Conservation (phyloP, 2,113 vertebrate genomes). For the Xiphophorus couchianus region DNA sequence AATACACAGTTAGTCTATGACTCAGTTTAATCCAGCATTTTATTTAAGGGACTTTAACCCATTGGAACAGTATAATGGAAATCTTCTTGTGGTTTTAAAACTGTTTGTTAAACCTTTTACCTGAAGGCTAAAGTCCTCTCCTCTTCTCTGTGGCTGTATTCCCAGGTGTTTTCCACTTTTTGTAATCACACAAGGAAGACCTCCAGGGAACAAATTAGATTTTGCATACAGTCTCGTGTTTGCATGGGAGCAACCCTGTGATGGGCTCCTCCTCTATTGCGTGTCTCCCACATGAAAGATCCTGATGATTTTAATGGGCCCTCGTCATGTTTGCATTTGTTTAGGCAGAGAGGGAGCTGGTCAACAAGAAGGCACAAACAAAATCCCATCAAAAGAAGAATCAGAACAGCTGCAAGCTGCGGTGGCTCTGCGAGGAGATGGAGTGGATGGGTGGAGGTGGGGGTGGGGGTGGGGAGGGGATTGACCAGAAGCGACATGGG, state of each 20-base stretch:
- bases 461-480: conserved; percentile 56
- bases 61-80: too few relatives aligned
- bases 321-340: conserved; percentile 60
- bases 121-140: conserved; percentile 18
- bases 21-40: too few relatives aligned
- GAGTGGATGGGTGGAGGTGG: conserved; percentile 15
- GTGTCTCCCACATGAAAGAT: conserved; percentile 28
- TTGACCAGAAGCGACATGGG: conserved; percentile 76
- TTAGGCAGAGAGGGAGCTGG: conserved; percentile 48
- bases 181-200: conserved; percentile 30
- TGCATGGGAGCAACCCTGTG: conserved; percentile 41
- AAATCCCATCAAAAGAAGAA: conserved; percentile 59
- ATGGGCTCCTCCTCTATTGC: conserved; percentile 9
- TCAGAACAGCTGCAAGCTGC: conserved; percentile 75
- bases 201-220: conserved; percentile 26
- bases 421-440: conserved; percentile 39
- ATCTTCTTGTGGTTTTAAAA: too few relatives aligned
- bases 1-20: too few relatives aligned
- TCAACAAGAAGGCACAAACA: conserved; percentile 58
- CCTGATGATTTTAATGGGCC: conserved; percentile 43
- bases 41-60: too few relatives aligned
- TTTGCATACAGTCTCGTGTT: conserved; percentile 60
- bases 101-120: too few relatives aligned
- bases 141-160: conserved; percentile 19
- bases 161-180: conserved; percentile 17